These are phyloP conservation scores for Bathynomus jamesi DNA, from an alignment of 1,140 invertebrate species.

Conservation along the genomic window DNA sequence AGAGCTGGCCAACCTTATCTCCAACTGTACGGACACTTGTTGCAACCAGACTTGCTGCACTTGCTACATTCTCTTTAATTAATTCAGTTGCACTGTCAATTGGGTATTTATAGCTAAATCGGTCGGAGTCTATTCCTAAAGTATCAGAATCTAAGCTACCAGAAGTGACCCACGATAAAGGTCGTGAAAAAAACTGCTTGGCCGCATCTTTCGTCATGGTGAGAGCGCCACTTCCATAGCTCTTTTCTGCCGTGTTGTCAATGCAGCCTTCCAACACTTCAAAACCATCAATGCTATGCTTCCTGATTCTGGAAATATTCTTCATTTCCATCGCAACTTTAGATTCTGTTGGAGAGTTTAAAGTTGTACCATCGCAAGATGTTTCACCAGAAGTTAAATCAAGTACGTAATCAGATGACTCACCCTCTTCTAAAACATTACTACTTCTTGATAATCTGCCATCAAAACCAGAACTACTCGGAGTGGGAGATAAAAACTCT, in stretches of 20 bases:
- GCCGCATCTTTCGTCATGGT: conserved; percentile 63
- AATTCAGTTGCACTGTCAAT: conserved; percentile 34
- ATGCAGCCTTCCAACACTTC: conserved; percentile 22
- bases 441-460: conserved; percentile 21
- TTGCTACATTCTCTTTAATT: conserved; percentile 44
- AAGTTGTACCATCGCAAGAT: conserved; percentile 17
- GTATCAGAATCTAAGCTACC: conserved; percentile 53
- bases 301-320: conserved; percentile 10
- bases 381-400: conserved; percentile 20
- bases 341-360: conserved; percentile 19
- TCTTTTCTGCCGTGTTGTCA: neutral
- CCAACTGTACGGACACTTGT: conserved; percentile 65
- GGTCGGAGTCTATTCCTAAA: conserved; percentile 41
- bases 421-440: conserved; percentile 19
- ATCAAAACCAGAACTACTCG: conserved; percentile 18
- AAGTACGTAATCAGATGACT: conserved; percentile 22
- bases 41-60: conserved; percentile 62
- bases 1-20: conserved; percentile 62
- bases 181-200: conserved; percentile 59
- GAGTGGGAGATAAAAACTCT: conserved; percentile 19
- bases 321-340: conserved; percentile 15
- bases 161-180: conserved; percentile 59
- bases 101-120: conserved; percentile 17
- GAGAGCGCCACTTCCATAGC: conserved; percentile 37
- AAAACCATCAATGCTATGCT: conserved; percentile 18